Evolutionary conservation across 2,888 invertebrate genomes (phyloP).

Genomic region (Eucriotettix oculatus): DNA sequence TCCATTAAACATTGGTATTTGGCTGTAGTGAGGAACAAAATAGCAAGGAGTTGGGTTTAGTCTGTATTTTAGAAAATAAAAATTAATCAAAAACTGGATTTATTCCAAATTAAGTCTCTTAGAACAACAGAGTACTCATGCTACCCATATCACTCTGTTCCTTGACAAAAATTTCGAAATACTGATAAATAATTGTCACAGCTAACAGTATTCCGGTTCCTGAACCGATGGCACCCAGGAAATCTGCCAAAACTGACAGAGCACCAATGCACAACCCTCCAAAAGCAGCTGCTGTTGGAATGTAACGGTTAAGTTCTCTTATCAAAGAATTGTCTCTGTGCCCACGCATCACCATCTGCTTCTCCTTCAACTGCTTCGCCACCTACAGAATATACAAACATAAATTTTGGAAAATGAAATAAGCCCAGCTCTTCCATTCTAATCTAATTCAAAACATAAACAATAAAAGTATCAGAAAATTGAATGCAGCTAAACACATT

Average conservation of each 20-base stretch:
- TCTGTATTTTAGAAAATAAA: too few species aligned
- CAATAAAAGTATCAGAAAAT: too few species aligned
- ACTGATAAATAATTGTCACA: conserved; percentile 99
- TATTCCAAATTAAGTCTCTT: too few species aligned
- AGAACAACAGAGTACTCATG: conserved; percentile 18
- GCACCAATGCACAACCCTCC: conserved; percentile 99
- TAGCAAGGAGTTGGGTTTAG: too few species aligned
- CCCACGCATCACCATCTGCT: conserved; percentile 99
- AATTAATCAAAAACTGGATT: too few species aligned
- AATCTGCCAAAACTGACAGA: conserved; percentile 93
- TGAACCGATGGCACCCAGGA: conserved; percentile 95
- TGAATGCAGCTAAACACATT: too few species aligned
- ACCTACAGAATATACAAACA: conserved; percentile 20
- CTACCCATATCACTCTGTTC: conserved; percentile 99
- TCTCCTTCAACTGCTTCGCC: conserved; percentile 97
- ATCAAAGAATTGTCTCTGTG: conserved; percentile 99
- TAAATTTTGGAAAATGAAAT: too few species aligned
- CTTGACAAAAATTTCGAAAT: conserved; percentile 99
- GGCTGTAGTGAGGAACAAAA: too few species aligned
- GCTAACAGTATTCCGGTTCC: conserved; percentile 97
- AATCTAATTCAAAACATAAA: too few species aligned
- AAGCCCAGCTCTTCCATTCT: too few species aligned
- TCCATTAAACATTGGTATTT: too few species aligned
- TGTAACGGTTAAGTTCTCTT: conserved; percentile 96
- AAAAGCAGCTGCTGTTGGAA: conserved; percentile 98